Base-by-base conservation (phyloP, 2,113 vertebrate genomes). In the Stegastes partitus region DNA sequence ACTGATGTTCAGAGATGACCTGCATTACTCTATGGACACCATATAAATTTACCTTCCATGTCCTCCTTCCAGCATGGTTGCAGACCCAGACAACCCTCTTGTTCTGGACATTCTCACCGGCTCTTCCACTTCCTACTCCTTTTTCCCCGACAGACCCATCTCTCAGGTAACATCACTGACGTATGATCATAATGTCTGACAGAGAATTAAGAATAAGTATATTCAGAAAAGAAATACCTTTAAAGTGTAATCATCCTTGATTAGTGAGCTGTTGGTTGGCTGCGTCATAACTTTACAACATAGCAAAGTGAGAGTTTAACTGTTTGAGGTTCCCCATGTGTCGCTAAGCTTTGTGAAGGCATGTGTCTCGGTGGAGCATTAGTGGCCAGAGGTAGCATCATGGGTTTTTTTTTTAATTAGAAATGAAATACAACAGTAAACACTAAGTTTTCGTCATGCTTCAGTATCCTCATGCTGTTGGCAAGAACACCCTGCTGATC, bases 21-120 rank as follows among this genome's bases (percentile, higher is more conserved):
- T 61, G 3, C 9, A 31, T 11, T 23, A 61, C 12, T 26, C 3
- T 73, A 37, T 66, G 5, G 8, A 61, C 78, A 45, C 25, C 3
- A 25, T 63, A 19, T n/a, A 1, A 23, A 51, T 16, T 55, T 1
- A 21, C 18, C n/a, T 51, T 56, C 56, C 47, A 11, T 23, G 0
- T 0, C 4, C 0, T 42, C 12, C 28, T 57, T 19, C 59, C 87
- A 96, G 98, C 75, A 99, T 99, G 98, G 98, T 99, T 86, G 98
- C 98, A 8, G 98, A 99, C 82, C 97, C 98, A 0, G 97, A 99
- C 58, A 99, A 99, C 70, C 97, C 98, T 0, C 93, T 99, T 37
- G 98, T 99, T 11, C 86, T 99, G 92, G 98, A 99, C 82, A 99
- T 99, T 83, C 95, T 99, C n/a, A 99, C 98, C 0, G 98, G 97